Base-by-base conservation (phyloP, 2,888 invertebrate species). In the Kryphioiulus occultus region DNA sequence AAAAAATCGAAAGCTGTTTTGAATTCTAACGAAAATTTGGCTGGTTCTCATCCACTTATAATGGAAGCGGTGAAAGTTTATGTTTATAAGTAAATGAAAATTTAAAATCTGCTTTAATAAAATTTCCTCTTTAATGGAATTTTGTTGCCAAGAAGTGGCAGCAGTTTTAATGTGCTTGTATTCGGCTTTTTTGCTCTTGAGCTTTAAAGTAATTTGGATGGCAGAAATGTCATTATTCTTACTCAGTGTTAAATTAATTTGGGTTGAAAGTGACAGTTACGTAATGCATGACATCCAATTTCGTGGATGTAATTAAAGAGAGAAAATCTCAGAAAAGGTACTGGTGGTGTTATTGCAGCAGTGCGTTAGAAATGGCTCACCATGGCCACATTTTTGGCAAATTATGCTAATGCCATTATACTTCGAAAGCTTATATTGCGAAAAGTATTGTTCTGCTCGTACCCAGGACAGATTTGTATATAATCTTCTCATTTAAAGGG, bases 161-260 rank as follows among this genome's bases (percentile, higher is more conserved):
- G 19, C 53, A 53, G 53, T n/a, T n/a, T 19, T 53, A 44, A 53
- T 53, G n/a, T n/a, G n/a, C n/a, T 53, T 3, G 53, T 53, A 19
- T 44, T n/a, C n/a, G 53, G 7, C n/a, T 53, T 53, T 53, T 53
- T 53, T 53, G n/a, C 53, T 53, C 53, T n/a, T 2, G 5, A 53
- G n/a, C n/a, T n/a, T n/a, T 53, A 47, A 17, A 19, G 47, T 47
- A 47, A 47, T 47, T 53, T 53, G 53, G n/a, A 53, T 53, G 53
- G 53, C 53, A n/a, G 53, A 53, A 53, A 53, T 53, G n/a, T 5
- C 53, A 53, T 53, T 53, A 53, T 53, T 53, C 53, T 53, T 53
- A n/a, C 53, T 53, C n/a, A 53, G n/a, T 53, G 53, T 53, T 53
- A 53, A 53, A 53, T 53, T 53, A 53, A 53, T 53, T 53, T 53